Evolutionary conservation across 2,113 vertebrate species (phyloP).

Genomic region (Sitta europaea): DNA sequence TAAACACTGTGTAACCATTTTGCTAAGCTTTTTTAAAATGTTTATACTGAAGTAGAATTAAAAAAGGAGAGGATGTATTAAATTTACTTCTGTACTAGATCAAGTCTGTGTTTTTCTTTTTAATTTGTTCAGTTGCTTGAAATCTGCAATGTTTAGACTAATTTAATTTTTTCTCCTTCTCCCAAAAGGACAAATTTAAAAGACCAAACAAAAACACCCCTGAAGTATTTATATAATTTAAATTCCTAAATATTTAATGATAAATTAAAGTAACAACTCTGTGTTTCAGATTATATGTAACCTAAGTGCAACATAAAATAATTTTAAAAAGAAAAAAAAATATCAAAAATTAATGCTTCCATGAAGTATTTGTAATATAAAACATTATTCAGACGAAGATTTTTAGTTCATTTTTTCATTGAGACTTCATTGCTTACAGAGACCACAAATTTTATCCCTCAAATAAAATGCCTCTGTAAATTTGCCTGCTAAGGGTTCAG

Average conservation of each 20-base stretch:
- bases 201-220: accelerated
- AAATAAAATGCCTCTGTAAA: background rate
- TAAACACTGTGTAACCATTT: background rate
- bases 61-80: accelerated
- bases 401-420: background rate
- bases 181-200: background rate
- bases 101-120: background rate
- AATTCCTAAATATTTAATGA: background rate
- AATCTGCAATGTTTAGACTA: background rate
- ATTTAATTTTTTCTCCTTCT: background rate
- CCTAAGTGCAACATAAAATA: background rate
- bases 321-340: background rate
- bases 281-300: background rate
- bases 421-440: background rate
- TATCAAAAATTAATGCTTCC: background rate
- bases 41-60: background rate
- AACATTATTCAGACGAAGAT: background rate
- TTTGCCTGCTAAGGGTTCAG: background rate
- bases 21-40: background rate
- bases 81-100: background rate
- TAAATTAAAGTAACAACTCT: background rate
- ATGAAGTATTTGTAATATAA: background rate
- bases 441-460: background rate
- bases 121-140: background rate
- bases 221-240: background rate